Base-by-base conservation (phyloP, 2,113 vertebrate genomes). In the Rhea pennata region DNA sequence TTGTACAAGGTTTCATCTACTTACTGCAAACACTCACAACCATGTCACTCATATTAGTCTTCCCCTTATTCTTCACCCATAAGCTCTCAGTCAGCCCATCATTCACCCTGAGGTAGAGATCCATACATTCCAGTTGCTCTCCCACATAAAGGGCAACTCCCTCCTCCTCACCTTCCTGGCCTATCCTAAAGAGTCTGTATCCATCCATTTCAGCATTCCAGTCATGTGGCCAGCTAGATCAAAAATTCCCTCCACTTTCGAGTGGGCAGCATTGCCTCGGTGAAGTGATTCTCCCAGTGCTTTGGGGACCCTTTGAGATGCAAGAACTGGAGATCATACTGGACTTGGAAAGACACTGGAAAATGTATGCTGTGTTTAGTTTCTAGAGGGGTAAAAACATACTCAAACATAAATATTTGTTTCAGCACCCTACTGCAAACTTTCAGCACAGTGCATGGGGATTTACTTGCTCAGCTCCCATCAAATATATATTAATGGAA, bases 401-500 rank as follows among this genome's bases (percentile, higher is more conserved):
- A 46, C 27, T 85, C 10, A 80, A 87, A 91, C 26, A 64, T 48
- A 87, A 95, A 92, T 92, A 76, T 93, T 94, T 96, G 71, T 92
- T 96, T 86, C 74, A 71, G 51, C 51, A 92, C 42, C 59, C 79
- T 76, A 29, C 84, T 92, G 58, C 48, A 93, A 65, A 51, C 51
- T 29, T 88, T 96, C 78, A 61, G 19, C 27, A 51, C 22, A 20
- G 78, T 53, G 51, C n/a, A 61, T 4, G 8, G 54, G 84, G 89
- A 92, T 91, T 95, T 96, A 83, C 42, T 93, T 88, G 39, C 72
- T 94, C 89, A 59, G 48, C 31, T 95, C 75, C 64, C 56, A 95
- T 92, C 78, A 95, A 83, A 96, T 74, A 91, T 90, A 92, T 92
- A 95, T 93, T 74, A 80, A 87, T 70, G 78, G 87, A 85, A 80